Base-by-base conservation (phyloP, 1,140 invertebrate genomes). In the Epicauta chinensis region DNA sequence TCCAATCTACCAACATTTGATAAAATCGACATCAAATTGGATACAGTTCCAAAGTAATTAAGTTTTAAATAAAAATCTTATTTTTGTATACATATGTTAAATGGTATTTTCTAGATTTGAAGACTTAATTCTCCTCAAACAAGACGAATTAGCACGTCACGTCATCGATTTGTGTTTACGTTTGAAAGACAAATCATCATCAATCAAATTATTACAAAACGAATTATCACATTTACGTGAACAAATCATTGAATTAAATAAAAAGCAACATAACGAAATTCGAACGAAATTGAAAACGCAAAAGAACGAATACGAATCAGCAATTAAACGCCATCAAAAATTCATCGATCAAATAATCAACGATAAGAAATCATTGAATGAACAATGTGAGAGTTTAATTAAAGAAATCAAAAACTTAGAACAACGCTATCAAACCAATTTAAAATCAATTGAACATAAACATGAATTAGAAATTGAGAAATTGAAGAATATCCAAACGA, bases 271-370 rank as follows among this genome's bases (percentile, higher is more conserved):
- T 9, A 66, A 69, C 39, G 32, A 51, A 45, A 56, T 53, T 14
- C 63, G 59, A 43, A 55, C 68, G 41, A 68, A 65, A 53, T 36
- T 82, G n/a, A 73, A 75, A 6, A 71, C 76, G n/a, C 77, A 82
- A 51, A 83, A 86, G 61, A 77, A 76, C 13, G 82, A 85, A 60
- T 82, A 78, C 53, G 82, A 84, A 55, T 67, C 65, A 2, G 73
- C 79, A 5, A 72, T 84, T 5, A 76, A 77, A 37, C 65, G 83
- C 1, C 82, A 86, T 63, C 82, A 86, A 49, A 80, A 79, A 46
- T 85, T 86, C 51, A 84, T 86, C 9, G 81, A 85, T 55, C 81
- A 83, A 66, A 58, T 86, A 31, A 76, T 86, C 2, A 71, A 74
- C 7, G 84, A 87, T 55, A 87, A 87, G 59, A 80, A 77, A 23